These are phyloP conservation scores for Cephus sareptanus DNA, from an alignment of 2,888 invertebrate genomes.

Conservation along the genomic window DNA sequence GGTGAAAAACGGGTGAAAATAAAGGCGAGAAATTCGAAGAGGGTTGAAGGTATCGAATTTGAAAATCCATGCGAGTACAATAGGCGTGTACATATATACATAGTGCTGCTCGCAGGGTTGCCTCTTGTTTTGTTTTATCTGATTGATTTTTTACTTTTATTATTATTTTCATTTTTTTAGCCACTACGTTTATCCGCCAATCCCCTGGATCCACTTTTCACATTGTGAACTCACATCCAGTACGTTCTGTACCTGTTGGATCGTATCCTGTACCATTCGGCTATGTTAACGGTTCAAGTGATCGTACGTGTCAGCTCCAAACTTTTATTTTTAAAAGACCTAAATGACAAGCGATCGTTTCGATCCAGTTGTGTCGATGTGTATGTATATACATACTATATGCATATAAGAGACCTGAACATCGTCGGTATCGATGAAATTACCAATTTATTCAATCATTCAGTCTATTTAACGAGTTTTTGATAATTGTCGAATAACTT, in stretches of 20 bases:
- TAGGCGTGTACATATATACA: background rate
- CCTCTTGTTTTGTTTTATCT: background rate
- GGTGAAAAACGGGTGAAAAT: background rate
- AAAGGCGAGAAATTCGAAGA: background rate
- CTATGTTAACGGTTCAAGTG: background rate
- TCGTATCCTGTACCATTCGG: background rate
- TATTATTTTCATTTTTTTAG: background rate
- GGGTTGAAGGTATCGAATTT: background rate
- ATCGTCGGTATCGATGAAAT: background rate
- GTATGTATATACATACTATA: background rate
- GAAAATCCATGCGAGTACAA: background rate
- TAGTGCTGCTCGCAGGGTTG: background rate
- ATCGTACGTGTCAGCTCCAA: background rate
- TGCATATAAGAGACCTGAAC: background rate
- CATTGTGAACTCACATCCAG: background rate
- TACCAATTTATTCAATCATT: background rate
- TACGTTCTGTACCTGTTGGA: background rate
- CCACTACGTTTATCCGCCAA: background rate
- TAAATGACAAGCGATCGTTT: background rate
- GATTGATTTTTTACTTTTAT: background rate
- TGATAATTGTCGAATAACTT: background rate
- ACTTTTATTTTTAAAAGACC: background rate
- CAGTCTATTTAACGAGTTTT: background rate
- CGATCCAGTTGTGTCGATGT: background rate
- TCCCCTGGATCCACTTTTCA: background rate